Percentiles rank a stretch among this genome's conserved stretches.
These are phyloP conservation scores for Melanerpes formicivorus DNA, from an alignment of 2,113 vertebrate species.

Conservation along the genomic window DNA sequence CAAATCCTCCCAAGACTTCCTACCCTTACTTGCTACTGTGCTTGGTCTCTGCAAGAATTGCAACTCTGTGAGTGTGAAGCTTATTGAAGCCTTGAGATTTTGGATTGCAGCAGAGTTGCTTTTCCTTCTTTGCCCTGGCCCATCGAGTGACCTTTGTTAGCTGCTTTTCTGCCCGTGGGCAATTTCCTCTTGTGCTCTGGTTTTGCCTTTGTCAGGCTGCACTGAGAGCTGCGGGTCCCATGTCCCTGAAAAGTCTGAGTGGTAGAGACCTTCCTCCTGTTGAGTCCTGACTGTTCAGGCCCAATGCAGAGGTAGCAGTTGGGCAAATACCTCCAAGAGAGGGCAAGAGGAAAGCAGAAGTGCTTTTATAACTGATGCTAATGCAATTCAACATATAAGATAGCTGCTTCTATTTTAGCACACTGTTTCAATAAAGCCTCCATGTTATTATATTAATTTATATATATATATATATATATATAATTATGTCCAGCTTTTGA, in stretches of 20 bases:
- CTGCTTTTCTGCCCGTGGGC: not conserved
- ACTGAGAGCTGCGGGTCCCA: not conserved
- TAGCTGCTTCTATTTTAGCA: not conserved
- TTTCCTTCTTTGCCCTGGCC: not conserved
- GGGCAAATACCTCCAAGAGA: not conserved
- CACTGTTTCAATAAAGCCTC: not conserved
- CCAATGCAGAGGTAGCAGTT: not conserved
- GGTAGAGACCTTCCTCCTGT: not conserved
- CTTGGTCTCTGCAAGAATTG: not conserved
- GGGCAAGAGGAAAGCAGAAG: not conserved
- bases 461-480: not conserved
- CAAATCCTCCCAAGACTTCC: not conserved
- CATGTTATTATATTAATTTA: not conserved
- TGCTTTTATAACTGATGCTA: not conserved
- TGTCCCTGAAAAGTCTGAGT: not conserved
- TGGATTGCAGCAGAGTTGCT: not conserved
- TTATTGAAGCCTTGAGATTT: not conserved
- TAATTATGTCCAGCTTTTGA: not conserved
- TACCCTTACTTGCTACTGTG: not conserved
- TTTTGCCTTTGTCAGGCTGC: not conserved
- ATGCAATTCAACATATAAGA: not conserved
- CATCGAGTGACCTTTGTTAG: not conserved
- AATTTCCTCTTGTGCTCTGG: not conserved
- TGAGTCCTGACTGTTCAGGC: not conserved
- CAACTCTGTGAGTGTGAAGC: not conserved